Percentiles rank a stretch among this genome's conserved stretches.
These are phyloP conservation scores for Holcopasites calliopsidis DNA, from an alignment of 1,140 invertebrate species.

Conservation along the genomic window DNA sequence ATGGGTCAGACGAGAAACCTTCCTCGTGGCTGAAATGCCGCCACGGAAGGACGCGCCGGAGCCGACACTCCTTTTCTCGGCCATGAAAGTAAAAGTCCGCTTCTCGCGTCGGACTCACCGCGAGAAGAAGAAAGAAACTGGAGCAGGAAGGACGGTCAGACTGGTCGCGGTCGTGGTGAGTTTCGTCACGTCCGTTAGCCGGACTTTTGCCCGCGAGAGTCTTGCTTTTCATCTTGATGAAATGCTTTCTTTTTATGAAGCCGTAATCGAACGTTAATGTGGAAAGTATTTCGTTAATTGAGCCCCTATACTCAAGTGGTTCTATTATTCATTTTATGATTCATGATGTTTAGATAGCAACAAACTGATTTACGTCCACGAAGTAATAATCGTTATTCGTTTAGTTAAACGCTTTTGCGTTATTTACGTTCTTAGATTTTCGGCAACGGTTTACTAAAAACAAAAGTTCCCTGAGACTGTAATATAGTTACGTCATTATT, in stretches of 20 bases:
- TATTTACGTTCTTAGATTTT: too few species aligned
- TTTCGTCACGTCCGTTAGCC: not conserved
- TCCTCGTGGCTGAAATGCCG: slow-evolving; percentile 45
- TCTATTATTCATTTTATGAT: too few species aligned
- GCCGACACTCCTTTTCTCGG: slow-evolving; percentile 52
- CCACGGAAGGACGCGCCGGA: slow-evolving; percentile 26
- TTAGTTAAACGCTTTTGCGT: too few species aligned
- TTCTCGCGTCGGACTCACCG: not conserved
- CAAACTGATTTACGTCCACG: not conserved
- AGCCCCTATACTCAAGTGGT: not conserved
- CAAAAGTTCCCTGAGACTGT: too few species aligned
- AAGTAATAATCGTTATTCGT: too few species aligned
- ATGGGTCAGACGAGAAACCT: slow-evolving; percentile 51
- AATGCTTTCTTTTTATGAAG: not conserved
- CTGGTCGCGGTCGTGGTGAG: not conserved
- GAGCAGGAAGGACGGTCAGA: slow-evolving; percentile 29
- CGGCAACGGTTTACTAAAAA: too few species aligned
- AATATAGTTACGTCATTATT: too few species aligned
- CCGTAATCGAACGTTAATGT: too few species aligned
- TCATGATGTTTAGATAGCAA: too few species aligned
- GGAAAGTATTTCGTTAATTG: too few species aligned
- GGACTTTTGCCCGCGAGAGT: not conserved
- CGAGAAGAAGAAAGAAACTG: slow-evolving; percentile 31
- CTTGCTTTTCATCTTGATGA: too few species aligned
- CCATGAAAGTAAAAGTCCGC: slow-evolving; percentile 48